A percentile compares a stretch with the other conserved stretches of the same genome.
Conservation (phyloP, 2,797 vertebrate species). For the Tolypeutes matacus region DNA sequence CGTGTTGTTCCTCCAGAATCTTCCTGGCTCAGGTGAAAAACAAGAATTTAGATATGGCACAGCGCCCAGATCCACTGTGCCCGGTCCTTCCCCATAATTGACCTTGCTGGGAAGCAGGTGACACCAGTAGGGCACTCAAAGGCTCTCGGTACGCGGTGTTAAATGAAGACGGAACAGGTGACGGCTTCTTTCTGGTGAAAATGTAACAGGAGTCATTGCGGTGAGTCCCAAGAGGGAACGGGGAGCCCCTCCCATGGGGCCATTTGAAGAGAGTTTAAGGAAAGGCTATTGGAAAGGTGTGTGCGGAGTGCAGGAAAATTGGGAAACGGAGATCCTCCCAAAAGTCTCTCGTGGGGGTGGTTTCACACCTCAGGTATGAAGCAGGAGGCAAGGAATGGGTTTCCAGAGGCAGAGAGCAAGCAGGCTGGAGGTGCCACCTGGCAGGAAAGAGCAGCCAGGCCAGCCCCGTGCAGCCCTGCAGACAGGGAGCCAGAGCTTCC, state of each 20-base stretch:
- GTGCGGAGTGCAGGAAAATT: not conserved
- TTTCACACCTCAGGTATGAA: not conserved
- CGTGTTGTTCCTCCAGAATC: too few species aligned
- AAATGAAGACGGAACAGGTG: not conserved
- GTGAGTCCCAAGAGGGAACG: too few species aligned
- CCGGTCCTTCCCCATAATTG: rapidly evolving
- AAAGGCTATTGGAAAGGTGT: too few species aligned
- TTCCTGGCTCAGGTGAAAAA: not conserved
- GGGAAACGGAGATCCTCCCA: rapidly evolving
- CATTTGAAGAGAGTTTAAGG: too few species aligned
- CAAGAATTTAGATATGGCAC: rapidly evolving
- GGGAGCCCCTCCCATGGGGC: too few species aligned
- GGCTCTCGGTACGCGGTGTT: not conserved
- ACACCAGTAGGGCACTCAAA: not conserved
- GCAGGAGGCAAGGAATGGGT: not conserved
- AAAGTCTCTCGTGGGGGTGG: too few species aligned
- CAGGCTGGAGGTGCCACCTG: not conserved
- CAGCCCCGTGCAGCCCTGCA: not conserved
- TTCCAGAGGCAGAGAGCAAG: not conserved
- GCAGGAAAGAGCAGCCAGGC: not conserved
- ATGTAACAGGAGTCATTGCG: too few species aligned
- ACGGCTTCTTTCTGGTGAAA: not conserved
- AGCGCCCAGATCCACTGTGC: rapidly evolving
- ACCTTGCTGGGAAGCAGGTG: not conserved
- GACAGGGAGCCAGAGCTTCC: rapidly evolving